Percentiles rank a stretch among this genome's conserved stretches.
These are phyloP conservation scores for Drosophila neocordata DNA, from an alignment of 1,140 invertebrate genomes.

Conservation along the genomic window DNA sequence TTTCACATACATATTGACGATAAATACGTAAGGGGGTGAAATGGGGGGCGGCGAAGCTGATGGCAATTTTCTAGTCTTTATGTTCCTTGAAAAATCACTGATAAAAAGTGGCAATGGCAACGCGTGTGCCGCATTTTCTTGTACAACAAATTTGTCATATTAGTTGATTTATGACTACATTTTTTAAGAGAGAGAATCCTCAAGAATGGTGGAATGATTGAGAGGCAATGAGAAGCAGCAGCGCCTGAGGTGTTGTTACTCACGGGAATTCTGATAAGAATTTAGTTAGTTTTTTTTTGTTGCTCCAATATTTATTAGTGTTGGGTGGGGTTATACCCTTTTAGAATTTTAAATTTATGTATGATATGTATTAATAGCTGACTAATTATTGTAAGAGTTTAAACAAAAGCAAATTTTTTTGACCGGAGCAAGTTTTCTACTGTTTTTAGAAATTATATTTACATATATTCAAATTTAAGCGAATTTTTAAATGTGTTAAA, in stretches of 20 bases:
- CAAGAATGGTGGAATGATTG: background rate
- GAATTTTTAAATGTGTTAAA: background rate
- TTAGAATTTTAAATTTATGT: constrained; percentile 35
- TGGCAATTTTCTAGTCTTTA: constrained; percentile 3
- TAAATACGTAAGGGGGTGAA: background rate
- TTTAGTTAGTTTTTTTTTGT: constrained; percentile 34
- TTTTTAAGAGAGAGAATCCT: background rate
- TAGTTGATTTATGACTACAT: constrained; percentile 48
- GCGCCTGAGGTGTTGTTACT: constrained; percentile 30
- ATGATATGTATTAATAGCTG: background rate
- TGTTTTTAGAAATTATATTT: too few species aligned
- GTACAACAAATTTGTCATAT: constrained; percentile 37
- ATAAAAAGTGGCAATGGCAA: constrained; percentile 34
- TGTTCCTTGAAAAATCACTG: constrained; percentile 32
- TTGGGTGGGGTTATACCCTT: constrained; percentile 25
- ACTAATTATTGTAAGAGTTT: background rate
- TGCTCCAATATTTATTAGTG: constrained; percentile 28
- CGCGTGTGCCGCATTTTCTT: constrained; percentile 40
- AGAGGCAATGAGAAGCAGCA: background rate
- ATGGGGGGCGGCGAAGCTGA: background rate
- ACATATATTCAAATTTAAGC: constrained; percentile 1
- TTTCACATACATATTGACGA: constrained; percentile 5
- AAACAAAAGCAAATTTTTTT: too few species aligned
- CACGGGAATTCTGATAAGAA: constrained; percentile 43
- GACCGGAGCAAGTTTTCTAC: too few species aligned